phyloP scores from a whole-genome alignment of 2,797 vertebrate genomes.

The Rhodeus uyekii region DNA sequence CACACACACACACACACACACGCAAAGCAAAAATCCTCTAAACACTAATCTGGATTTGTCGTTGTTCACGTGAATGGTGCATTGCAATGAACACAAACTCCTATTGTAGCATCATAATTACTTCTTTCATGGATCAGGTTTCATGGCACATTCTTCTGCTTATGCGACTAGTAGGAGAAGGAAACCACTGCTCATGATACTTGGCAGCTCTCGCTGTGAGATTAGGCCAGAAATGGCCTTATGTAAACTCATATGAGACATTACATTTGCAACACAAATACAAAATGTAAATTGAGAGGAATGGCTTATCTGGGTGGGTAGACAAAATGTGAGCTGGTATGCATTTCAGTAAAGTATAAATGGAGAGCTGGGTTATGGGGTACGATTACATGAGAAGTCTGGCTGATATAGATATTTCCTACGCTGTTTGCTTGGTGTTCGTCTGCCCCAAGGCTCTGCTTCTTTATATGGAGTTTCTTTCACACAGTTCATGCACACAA shows the following conservation, averaged over 20 bases:
- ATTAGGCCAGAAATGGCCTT: slow-evolving; percentile 29
- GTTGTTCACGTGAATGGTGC: slow-evolving; percentile 56
- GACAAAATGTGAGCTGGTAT: slow-evolving; percentile 34
- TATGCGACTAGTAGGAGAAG: slow-evolving; percentile 41
- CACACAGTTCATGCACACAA: slow-evolving; percentile 43
- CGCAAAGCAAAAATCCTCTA: slow-evolving; percentile 7
- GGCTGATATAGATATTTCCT: slow-evolving; percentile 53
- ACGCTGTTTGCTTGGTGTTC: slow-evolving; percentile 46
- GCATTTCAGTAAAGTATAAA: slow-evolving; percentile 44
- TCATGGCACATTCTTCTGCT: slow-evolving; percentile 46
- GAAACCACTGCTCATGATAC: slow-evolving; percentile 53
- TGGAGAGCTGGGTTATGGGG: slow-evolving; percentile 48
- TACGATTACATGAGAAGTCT: slow-evolving; percentile 57
- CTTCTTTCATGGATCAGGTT: slow-evolving; percentile 53
- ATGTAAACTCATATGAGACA: slow-evolving; percentile 32
- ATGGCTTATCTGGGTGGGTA: slow-evolving; percentile 31
- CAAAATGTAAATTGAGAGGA: slow-evolving; percentile 35
- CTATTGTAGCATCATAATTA: slow-evolving; percentile 59
- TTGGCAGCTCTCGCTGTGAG: slow-evolving; percentile 42
- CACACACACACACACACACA: not conserved
- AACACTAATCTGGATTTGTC: slow-evolving; percentile 57
- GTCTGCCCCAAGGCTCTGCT: slow-evolving; percentile 44
- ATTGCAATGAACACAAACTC: slow-evolving; percentile 48
- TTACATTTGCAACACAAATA: slow-evolving; percentile 22
- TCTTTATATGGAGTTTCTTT: slow-evolving; percentile 19